These are phyloP conservation scores for Amblyteles armatorius DNA, from an alignment of 2,888 invertebrate species.

Conservation along the genomic window DNA sequence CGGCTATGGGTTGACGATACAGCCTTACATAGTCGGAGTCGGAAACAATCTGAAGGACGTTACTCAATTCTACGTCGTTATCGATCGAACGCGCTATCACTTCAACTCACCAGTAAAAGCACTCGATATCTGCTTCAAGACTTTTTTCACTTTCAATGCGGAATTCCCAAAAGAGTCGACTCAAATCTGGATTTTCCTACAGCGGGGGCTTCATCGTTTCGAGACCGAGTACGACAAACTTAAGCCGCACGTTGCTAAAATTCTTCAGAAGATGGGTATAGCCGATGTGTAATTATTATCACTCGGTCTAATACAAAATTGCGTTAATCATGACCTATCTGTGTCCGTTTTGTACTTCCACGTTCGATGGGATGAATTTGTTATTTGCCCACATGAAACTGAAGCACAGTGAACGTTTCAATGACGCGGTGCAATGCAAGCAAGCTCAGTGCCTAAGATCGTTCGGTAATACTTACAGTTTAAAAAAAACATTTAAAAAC, in stretches of 20 bases:
- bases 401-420: slow-evolving; percentile 9
- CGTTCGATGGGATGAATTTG: slow-evolving; percentile 14
- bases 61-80: slow-evolving; percentile 41
- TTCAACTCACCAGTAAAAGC: slow-evolving; percentile 56
- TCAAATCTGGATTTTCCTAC: slow-evolving; percentile 32
- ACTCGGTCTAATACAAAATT: background rate
- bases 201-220: slow-evolving; percentile 39
- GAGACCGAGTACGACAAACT: slow-evolving; percentile 30
- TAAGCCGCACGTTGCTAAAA: slow-evolving; percentile 33
- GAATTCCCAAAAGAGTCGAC: slow-evolving; percentile 5
- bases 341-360: background rate
- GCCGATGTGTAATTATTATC: slow-evolving; percentile 1
- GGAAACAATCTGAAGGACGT: slow-evolving; percentile 42
- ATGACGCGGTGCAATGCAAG: slow-evolving; percentile 17
- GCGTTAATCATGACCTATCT: slow-evolving; percentile 2
- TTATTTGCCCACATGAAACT: slow-evolving; percentile 19
- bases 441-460: slow-evolving; percentile 12
- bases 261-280: slow-evolving; percentile 33
- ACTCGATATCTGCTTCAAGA: slow-evolving; percentile 54
- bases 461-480: slow-evolving; percentile 15
- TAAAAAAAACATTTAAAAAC: slow-evolving; percentile 27
- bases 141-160: slow-evolving; percentile 30
- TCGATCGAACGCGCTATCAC: slow-evolving; percentile 41
- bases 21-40: slow-evolving; percentile 60
- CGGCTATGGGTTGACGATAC: slow-evolving; percentile 45